Conservation (phyloP, 2,797 vertebrate genomes). For the Enteromius fasciolatus region DNA sequence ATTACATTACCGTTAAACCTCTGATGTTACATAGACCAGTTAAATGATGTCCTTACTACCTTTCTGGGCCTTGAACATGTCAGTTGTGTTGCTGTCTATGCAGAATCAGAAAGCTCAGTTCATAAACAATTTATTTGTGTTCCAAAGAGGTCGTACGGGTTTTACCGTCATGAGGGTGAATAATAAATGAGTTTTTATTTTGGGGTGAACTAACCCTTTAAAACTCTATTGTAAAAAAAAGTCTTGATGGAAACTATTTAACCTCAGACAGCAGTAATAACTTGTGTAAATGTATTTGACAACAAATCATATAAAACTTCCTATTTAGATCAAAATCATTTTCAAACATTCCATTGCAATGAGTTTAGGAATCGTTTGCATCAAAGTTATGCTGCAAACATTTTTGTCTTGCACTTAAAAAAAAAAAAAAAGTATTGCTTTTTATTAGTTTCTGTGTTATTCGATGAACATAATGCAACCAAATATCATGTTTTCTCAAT, state of each 20-base stretch:
- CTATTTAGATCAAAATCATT: background rate
- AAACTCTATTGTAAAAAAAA: background rate
- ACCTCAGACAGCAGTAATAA: background rate
- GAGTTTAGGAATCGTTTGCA: background rate
- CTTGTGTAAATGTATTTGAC: background rate
- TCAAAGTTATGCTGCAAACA: background rate
- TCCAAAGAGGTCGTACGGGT: background rate
- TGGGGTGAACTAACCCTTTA: background rate
- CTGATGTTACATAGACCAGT: background rate
- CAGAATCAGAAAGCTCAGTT: background rate
- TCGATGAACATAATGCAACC: too few species aligned
- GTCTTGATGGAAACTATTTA: background rate
- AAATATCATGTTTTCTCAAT: background rate
- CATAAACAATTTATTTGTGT: background rate
- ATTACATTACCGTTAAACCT: background rate
- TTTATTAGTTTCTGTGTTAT: too few species aligned
- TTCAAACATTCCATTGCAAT: background rate
- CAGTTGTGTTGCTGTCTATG: background rate
- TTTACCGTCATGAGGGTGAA: background rate
- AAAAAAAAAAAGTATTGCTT: too few species aligned
- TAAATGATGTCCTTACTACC: background rate
- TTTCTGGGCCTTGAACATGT: background rate
- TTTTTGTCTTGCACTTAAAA: background rate
- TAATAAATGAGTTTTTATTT: background rate
- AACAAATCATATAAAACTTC: background rate